These are phyloP conservation scores for Archivesica marissinica DNA, from an alignment of 1,140 invertebrate genomes.

Conservation along the genomic window DNA sequence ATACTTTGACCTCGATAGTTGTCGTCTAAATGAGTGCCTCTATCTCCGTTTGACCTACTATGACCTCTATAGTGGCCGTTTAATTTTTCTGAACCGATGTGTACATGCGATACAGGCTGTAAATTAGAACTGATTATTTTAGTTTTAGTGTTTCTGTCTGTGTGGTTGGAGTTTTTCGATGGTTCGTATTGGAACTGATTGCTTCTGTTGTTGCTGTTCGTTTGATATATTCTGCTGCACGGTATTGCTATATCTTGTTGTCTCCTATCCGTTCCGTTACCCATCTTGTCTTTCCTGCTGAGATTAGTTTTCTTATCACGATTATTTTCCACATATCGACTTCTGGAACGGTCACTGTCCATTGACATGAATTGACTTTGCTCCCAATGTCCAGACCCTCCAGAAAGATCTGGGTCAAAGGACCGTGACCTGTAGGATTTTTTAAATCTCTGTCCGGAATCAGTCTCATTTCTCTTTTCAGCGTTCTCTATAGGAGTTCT, in stretches of 20 bases:
- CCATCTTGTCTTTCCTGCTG: neutral
- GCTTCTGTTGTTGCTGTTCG: neutral
- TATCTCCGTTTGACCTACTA: constrained; percentile 7
- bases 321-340: neutral
- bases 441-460: neutral
- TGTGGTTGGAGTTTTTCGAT: neutral
- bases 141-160: neutral
- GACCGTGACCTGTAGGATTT: constrained; percentile 38
- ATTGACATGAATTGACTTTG: neutral
- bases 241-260: neutral
- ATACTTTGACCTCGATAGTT: neutral
- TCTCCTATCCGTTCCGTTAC: neutral
- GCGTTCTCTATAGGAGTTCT: constrained; percentile 22
- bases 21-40: neutral
- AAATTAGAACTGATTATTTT: constrained; percentile 25
- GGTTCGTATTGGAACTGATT: neutral
- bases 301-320: neutral
- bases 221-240: neutral
- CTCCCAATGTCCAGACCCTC: neutral
- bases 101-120: neutral
- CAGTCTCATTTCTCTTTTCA: neutral
- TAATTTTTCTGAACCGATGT: neutral
- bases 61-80: too few species aligned
- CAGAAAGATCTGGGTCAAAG: constrained; percentile 18
- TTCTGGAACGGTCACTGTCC: neutral